Percentiles rank a stretch among this genome's conserved stretches.
Conservation (phyloP, 2,113 vertebrate genomes). For the Motacilla alba region DNA sequence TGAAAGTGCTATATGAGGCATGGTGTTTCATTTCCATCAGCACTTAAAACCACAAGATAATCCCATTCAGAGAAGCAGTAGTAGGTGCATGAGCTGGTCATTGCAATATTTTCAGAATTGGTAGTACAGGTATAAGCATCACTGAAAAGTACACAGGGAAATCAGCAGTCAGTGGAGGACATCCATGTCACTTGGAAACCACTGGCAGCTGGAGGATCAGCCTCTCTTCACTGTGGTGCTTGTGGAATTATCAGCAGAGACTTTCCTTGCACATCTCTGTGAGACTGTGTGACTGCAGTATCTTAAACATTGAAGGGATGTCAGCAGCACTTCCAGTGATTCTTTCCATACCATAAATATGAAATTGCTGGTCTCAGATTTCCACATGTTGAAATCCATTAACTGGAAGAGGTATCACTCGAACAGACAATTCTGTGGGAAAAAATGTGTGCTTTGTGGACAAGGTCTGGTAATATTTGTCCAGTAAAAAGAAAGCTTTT, state of each 20-base stretch:
- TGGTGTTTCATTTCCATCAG: not conserved
- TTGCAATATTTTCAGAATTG: not conserved
- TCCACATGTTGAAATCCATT: not conserved
- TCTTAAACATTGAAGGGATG: not conserved
- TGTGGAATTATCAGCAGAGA: not conserved
- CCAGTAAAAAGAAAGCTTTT: not conserved
- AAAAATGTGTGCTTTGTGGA: not conserved
- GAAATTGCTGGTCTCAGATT: not conserved
- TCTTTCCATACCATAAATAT: not conserved
- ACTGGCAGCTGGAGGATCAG: not conserved
- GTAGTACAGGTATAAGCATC: not conserved
- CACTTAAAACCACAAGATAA: not conserved
- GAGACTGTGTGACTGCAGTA: not conserved
- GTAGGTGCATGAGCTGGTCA: not conserved
- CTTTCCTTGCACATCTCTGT: not conserved
- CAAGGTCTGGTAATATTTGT: not conserved
- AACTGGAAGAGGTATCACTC: not conserved
- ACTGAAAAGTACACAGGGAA: not conserved
- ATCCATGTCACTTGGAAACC: not conserved
- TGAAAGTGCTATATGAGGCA: not conserved
- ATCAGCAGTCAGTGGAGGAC: not conserved
- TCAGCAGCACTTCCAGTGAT: not conserved
- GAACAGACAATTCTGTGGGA: not conserved
- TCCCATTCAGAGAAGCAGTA: not conserved
- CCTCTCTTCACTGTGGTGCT: not conserved